Percentiles rank a stretch among this genome's conserved stretches.
Evolutionary conservation across 2,113 vertebrate species (phyloP).

Genomic region (Gasterosteus nipponicus): DNA sequence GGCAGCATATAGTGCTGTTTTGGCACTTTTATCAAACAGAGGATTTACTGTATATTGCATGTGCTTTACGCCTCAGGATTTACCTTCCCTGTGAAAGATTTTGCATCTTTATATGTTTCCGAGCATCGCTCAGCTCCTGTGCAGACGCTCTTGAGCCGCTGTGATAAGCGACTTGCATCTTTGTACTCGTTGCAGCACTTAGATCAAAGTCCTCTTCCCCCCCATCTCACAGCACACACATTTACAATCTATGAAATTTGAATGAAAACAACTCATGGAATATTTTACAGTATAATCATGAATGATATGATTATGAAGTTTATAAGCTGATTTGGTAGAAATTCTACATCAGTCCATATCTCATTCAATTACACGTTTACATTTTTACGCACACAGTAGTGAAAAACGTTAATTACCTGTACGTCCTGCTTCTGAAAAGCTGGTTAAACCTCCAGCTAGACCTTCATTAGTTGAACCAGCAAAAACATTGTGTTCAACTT

Average conservation of each 20-base stretch:
- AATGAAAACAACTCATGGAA: neutral
- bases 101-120: constrained; percentile 87
- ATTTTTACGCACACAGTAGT: constrained; percentile 11
- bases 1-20: constrained; percentile 6
- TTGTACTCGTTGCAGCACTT: constrained; percentile 87
- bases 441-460: constrained; percentile 53
- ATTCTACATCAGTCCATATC: constrained; percentile 11
- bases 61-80: constrained; percentile 88
- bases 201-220: constrained; percentile 86
- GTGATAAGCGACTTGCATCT: constrained; percentile 91
- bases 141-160: constrained; percentile 86
- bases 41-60: constrained; percentile 56
- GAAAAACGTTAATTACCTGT: constrained; percentile 48
- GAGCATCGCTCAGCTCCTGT: constrained; percentile 88
- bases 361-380: constrained; percentile 7
- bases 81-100: constrained; percentile 90
- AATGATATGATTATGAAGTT: neutral
- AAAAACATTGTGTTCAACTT: constrained; percentile 86
- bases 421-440: constrained; percentile 48
- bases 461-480: constrained; percentile 85
- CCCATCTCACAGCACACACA: constrained; percentile 61
- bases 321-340: neutral
- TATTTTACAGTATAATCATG: neutral
- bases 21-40: constrained; percentile 24
- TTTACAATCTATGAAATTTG: constrained; percentile 77